A percentile compares a stretch with the other conserved stretches of the same genome.
phyloP scores from a whole-genome alignment of 2,888 invertebrate species.

The Sarcophaga caerulescens region DNA sequence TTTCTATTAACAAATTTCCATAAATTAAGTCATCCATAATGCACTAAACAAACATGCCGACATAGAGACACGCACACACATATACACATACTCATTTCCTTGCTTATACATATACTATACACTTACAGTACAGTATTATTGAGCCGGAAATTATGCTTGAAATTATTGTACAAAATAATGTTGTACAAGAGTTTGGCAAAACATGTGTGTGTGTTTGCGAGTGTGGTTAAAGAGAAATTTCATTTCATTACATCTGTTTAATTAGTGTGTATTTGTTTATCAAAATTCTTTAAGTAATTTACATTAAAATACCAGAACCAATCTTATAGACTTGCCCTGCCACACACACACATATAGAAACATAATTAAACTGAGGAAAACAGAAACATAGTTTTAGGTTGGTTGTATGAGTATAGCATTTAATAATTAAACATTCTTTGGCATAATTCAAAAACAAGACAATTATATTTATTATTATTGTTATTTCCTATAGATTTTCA shows the following conservation, averaged over 20 bases:
- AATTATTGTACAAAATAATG: constrained; percentile 36
- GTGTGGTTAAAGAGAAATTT: constrained; percentile 22
- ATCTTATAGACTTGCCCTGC: constrained; percentile 24
- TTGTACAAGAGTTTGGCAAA: constrained; percentile 21
- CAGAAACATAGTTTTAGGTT: not conserved
- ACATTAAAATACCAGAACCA: constrained; percentile 47
- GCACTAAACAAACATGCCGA: constrained; percentile 8
- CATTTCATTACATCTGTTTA: constrained; percentile 22
- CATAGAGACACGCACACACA: not conserved
- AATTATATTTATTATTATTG: constrained; percentile 21
- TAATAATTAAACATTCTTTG: constrained; percentile 14
- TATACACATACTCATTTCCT: not conserved
- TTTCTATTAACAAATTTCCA: constrained; percentile 56
- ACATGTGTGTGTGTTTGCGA: constrained; percentile 3
- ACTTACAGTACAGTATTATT: constrained; percentile 13
- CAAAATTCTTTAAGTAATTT: constrained; percentile 57
- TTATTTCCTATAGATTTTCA: constrained; percentile 10
- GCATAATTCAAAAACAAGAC: constrained; percentile 8
- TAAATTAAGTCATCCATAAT: constrained; percentile 57
- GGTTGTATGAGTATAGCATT: not conserved
- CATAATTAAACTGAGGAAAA: not conserved
- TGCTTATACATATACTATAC: too few relatives aligned
- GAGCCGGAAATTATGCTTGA: constrained; percentile 57
- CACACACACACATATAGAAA: not conserved
- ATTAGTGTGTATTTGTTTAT: constrained; percentile 28